Conservation (phyloP, 2,113 vertebrate species). For the Nestor notabilis region DNA sequence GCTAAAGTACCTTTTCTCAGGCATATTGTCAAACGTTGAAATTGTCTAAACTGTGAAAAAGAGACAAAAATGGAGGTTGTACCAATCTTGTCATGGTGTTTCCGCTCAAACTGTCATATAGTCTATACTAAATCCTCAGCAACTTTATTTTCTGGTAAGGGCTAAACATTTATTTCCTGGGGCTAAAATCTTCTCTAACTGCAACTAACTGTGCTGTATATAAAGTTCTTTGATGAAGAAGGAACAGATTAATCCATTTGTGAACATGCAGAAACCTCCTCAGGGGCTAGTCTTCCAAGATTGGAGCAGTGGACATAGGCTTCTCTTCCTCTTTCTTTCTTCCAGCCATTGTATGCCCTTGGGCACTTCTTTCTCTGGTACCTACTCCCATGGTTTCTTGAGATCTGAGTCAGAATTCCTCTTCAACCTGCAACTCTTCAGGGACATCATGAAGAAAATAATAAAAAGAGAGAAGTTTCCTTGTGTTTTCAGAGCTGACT, state of each 20-base stretch:
- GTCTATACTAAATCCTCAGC: not conserved
- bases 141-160: not conserved
- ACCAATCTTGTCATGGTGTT: not conserved
- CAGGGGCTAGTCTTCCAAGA: not conserved
- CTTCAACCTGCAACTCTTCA: not conserved
- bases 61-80: not conserved
- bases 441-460: not conserved
- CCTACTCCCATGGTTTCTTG: not conserved
- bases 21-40: not conserved
- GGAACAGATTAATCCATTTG: not conserved
- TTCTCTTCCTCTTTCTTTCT: not conserved
- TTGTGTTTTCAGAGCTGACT: not conserved
- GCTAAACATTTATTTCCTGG: not conserved
- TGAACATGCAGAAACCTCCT: not conserved
- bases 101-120: not conserved
- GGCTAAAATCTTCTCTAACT: not conserved
- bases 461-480: not conserved
- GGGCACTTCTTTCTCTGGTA: not conserved
- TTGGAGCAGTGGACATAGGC: not conserved
- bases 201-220: not conserved
- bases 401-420: not conserved
- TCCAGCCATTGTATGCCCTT: not conserved
- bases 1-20: not conserved
- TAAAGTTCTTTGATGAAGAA: not conserved
- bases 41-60: not conserved